Evolutionary conservation across 2,888 invertebrate species (phyloP).

Genomic region (Drosophila yooni): DNA sequence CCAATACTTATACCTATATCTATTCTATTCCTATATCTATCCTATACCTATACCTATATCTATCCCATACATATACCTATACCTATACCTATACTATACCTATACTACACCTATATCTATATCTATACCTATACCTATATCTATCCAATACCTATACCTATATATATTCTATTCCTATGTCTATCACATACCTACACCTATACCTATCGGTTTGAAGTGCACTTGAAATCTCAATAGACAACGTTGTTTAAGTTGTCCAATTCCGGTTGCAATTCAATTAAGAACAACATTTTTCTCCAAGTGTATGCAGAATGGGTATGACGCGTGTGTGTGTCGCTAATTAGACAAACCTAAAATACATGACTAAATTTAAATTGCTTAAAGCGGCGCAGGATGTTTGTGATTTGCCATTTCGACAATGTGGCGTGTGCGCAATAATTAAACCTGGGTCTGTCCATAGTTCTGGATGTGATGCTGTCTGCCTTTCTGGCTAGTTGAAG

Average conservation of each 20-base stretch:
- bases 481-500: slow-evolving; percentile 40
- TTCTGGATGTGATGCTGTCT: slow-evolving; percentile 10
- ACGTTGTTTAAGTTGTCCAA: background rate
- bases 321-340: slow-evolving; percentile 44
- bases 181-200: background rate
- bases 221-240: background rate
- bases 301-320: slow-evolving; percentile 5
- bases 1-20: background rate
- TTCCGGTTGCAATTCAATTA: slow-evolving; percentile 3
- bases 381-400: slow-evolving; percentile 70
- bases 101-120: background rate
- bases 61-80: background rate
- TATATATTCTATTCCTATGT: background rate
- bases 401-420: slow-evolving; percentile 56
- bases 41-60: background rate
- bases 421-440: slow-evolving; percentile 69
- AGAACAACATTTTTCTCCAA: background rate
- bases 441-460: slow-evolving; percentile 48
- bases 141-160: background rate
- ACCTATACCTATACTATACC: background rate
- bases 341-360: slow-evolving; percentile 53
- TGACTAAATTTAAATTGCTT: slow-evolving; percentile 46
- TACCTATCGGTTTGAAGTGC: background rate
- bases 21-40: background rate
- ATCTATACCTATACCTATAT: background rate